A percentile compares a stretch with the other conserved stretches of the same genome.
phyloP scores from a whole-genome alignment of 2,113 vertebrate species.

The Onychostoma macrolepis region DNA sequence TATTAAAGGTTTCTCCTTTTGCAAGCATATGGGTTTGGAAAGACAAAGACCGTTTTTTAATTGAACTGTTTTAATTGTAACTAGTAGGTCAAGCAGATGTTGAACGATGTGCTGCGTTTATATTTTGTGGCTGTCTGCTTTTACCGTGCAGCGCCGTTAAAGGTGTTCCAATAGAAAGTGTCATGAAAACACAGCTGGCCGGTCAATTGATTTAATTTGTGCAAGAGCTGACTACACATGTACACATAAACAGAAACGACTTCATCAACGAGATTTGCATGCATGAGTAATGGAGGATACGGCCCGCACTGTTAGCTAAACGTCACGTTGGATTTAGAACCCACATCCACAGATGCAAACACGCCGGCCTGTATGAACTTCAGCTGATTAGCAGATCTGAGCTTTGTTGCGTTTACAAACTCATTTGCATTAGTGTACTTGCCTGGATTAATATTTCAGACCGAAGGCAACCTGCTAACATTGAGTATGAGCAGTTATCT shows the following conservation, averaged over 20 bases:
- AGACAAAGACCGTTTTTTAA: not conserved
- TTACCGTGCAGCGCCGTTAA: not conserved
- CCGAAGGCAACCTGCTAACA: not conserved
- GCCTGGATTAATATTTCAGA: not conserved
- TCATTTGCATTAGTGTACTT: not conserved
- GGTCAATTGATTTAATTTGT: slow-evolving; percentile 19
- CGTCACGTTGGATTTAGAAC: not conserved
- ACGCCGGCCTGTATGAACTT: not conserved
- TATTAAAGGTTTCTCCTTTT: too few species aligned
- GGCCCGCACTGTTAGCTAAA: not conserved
- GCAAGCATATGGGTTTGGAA: too few species aligned
- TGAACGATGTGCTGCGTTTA: not conserved
- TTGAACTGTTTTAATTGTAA: not conserved
- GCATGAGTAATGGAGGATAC: slow-evolving; percentile 17
- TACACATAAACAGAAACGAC: slow-evolving; percentile 17
- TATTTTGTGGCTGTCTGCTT: not conserved
- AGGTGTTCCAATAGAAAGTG: not conserved
- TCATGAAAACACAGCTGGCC: slow-evolving; percentile 30
- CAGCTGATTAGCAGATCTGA: not conserved
- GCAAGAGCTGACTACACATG: slow-evolving; percentile 24
- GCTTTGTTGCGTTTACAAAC: not conserved
- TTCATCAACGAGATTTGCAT: slow-evolving; percentile 26
- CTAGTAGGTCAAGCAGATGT: not conserved
- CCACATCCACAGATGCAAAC: not conserved
- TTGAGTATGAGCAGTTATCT: not conserved